Conservation (phyloP, 2,113 vertebrate species). For the Pedetes capensis region DNA sequence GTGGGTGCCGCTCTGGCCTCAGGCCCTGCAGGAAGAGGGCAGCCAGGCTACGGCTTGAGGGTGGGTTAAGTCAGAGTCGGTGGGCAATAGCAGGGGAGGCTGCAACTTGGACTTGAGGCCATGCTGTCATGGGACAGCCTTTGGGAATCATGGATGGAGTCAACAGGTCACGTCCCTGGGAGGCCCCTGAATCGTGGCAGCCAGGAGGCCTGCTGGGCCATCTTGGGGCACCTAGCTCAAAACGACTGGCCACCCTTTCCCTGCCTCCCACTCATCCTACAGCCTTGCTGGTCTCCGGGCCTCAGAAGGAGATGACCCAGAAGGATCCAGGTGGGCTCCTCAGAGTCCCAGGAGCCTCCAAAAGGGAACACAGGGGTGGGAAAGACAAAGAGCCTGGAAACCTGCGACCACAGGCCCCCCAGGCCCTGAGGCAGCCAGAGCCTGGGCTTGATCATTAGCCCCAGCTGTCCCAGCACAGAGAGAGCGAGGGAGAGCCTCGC, state of each 20-base stretch:
- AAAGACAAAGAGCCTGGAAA: background rate
- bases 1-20: background rate
- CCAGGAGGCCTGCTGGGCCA: no score
- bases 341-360: background rate
- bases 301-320: background rate
- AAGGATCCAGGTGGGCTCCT: background rate
- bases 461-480: background rate
- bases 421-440: background rate
- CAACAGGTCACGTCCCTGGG: no score
- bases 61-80: background rate
- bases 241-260: no score
- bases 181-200: no score
- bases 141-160: no score
- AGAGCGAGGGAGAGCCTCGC: background rate
- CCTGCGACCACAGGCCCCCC: no score
- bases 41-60: no score
- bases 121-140: no score
- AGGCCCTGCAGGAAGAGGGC: background rate
- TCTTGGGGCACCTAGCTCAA: no score
- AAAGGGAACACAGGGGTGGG: background rate
- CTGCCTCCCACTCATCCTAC: no score
- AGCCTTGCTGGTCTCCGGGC: background rate
- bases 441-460: background rate
- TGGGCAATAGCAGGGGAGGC: background rate
- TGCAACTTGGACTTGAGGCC: background rate